These are phyloP conservation scores for Misgurnus anguillicaudatus DNA, from an alignment of 2,113 vertebrate species.

Conservation along the genomic window DNA sequence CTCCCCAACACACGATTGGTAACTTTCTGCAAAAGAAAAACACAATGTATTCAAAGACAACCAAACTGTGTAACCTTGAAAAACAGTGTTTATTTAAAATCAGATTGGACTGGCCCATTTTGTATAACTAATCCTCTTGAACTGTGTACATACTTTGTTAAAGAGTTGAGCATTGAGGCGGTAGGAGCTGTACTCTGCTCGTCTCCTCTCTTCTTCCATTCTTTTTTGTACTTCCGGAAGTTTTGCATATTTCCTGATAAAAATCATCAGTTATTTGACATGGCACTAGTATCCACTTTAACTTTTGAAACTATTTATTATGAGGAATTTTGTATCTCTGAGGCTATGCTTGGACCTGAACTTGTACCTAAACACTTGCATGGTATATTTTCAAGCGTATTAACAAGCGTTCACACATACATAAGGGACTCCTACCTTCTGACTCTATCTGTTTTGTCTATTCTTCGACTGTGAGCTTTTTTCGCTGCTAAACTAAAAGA, in stretches of 20 bases:
- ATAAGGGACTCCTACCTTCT: slow-evolving; percentile 33
- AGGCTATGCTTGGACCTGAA: not conserved
- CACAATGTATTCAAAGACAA: not conserved
- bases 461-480: slow-evolving; percentile 27
- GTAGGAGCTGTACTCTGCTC: slow-evolving; percentile 77
- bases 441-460: slow-evolving; percentile 23
- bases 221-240: slow-evolving; percentile 86
- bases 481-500: slow-evolving; percentile 40
- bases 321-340: not conserved
- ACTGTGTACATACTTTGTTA: slow-evolving; percentile 75
- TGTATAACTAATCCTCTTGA: not conserved
- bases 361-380: not conserved
- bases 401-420: not conserved
- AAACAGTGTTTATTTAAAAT: too few relatives aligned
- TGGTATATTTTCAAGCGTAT: too few relatives aligned
- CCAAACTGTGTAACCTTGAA: not conserved
- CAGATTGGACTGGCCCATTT: not conserved
- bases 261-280: not conserved
- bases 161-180: slow-evolving; percentile 86
- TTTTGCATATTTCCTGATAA: slow-evolving; percentile 84
- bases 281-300: not conserved
- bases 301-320: not conserved
- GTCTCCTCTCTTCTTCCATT: slow-evolving; percentile 83
- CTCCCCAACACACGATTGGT: slow-evolving; percentile 65
- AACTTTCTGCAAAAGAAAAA: slow-evolving; percentile 68